Evolutionary conservation across 2,797 vertebrate genomes (phyloP), one percentile per base, ranked within the genome.

Genomic region (Moxostoma hubbsi): DNA sequence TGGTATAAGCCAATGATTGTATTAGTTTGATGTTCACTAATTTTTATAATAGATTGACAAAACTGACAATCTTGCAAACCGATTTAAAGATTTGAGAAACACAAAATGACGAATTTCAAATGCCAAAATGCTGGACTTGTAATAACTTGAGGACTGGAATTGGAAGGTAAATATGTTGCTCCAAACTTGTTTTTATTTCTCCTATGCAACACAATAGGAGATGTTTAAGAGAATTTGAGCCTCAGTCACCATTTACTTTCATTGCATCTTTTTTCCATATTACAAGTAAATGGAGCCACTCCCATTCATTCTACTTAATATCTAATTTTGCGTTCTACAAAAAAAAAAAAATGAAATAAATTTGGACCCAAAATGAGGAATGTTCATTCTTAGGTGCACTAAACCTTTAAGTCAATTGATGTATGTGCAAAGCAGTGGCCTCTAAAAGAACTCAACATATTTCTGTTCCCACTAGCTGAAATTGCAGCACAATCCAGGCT

Each of bases 401-500:
- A 36, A 36, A 36, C 54, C 61, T 71, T 71, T 64, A 55, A 66
- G 66, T 70, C 45, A 13, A 36, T 53, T 63, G n/a, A 18, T 57
- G 58, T 61, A 64, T 80, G 57, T 67, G 76, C 15, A 11, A 36
- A 72, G 45, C 46, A 66, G 49, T 69, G 46, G 50, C 49, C 58
- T 67, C 18, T 75, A 72, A 15, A 61, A 54, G 46, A 73, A 58
- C 45, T 11, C 61, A 16, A 59, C 54, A 64, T 62, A 36, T 79
- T 58, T 75, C 65, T 9, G 64, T 71, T 55, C 15, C 16, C 15
- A 53, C 67, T 15, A 15, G 24, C 63, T 57, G 51, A 51, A 54
- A 47, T 11, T 45, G 11, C 51, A 72, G 51, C 9, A 71, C 65
- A 78, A 81, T 75, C 67, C 64, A 76, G 47, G 36, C 46, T 15